Conservation (phyloP, 2,888 invertebrate genomes). For the Cantharis lateralis region DNA sequence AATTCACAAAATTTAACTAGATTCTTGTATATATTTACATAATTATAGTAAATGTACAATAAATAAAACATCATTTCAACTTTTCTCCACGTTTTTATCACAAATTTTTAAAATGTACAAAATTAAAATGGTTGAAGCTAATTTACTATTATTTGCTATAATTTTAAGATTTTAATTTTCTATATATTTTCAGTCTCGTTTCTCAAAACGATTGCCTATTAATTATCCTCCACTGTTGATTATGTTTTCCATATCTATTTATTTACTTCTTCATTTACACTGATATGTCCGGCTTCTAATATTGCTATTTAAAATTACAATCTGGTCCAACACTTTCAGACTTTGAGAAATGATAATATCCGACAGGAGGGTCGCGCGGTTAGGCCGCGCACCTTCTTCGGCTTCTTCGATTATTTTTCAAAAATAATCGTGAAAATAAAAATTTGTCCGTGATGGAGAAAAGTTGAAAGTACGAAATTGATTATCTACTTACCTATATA, state of each 20-base stretch:
- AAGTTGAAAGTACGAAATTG: neutral
- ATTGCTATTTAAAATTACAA: neutral
- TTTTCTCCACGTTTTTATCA: neutral
- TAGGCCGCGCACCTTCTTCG: neutral
- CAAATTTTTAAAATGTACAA: neutral
- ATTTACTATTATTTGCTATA: neutral
- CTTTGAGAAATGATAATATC: neutral
- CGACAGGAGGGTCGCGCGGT: neutral
- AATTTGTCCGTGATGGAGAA: neutral
- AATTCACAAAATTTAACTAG: slow-evolving; percentile 28
- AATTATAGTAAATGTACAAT: neutral
- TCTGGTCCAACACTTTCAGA: neutral
- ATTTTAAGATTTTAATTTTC: neutral
- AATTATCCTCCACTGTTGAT: neutral
- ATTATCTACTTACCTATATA: neutral
- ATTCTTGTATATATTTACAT: slow-evolving; percentile 22
- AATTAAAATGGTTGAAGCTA: neutral
- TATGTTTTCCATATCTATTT: neutral
- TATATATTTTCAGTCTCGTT: neutral
- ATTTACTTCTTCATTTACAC: neutral
- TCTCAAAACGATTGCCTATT: neutral
- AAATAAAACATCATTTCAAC: neutral
- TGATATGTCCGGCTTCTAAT: neutral
- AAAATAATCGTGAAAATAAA: neutral
- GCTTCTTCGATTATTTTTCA: neutral